phyloP scores from a whole-genome alignment of 2,888 invertebrate species.

The Mactromeris polynyma region DNA sequence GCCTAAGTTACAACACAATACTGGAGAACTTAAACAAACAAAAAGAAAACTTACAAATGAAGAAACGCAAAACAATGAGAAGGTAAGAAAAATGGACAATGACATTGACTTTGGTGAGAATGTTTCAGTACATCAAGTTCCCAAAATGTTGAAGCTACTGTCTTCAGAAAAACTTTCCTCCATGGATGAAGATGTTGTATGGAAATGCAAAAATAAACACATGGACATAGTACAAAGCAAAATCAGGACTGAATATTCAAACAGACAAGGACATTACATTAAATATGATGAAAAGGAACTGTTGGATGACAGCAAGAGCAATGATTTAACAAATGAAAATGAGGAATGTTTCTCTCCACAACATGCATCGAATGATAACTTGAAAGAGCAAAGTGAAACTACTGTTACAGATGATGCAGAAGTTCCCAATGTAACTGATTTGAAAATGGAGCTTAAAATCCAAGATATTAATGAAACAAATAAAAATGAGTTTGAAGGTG shows the following conservation, averaged over 20 bases:
- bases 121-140: neutral
- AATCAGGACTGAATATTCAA: neutral
- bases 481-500: neutral
- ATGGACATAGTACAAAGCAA: neutral
- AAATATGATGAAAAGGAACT: neutral
- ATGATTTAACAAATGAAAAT: neutral
- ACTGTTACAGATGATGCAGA: neutral
- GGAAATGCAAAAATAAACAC: neutral
- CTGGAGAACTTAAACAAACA: neutral
- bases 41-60: conserved; percentile 11
- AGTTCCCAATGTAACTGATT: neutral
- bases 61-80: neutral
- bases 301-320: neutral
- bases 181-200: conserved; percentile 33
- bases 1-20: neutral
- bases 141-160: conserved; percentile 28
- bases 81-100: conserved; percentile 4
- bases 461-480: too few species aligned
- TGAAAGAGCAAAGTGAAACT: neutral
- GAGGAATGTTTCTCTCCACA: neutral
- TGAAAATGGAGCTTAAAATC: neutral
- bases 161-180: conserved; percentile 6
- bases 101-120: neutral
- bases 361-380: neutral
- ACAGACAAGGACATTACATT: neutral